phyloP scores from a whole-genome alignment of 1,140 invertebrate species.

The Drosophila suzukii region DNA sequence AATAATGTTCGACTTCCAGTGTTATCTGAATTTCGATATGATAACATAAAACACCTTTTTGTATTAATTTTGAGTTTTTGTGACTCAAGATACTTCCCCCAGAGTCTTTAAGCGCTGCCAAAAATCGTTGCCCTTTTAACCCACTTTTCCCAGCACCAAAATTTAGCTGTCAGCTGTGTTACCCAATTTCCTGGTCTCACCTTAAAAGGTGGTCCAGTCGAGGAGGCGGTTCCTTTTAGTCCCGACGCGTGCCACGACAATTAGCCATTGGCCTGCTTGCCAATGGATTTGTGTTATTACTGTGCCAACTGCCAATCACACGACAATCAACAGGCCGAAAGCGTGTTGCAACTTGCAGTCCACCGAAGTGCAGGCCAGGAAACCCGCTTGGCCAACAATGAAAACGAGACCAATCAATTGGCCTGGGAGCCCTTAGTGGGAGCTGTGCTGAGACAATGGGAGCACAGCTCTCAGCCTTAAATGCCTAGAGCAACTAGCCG shows the following conservation, averaged over 20 bases:
- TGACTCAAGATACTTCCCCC: neutral
- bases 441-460: constrained; percentile 51
- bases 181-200: constrained; percentile 36
- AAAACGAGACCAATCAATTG: constrained; percentile 70
- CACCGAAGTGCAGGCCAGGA: constrained; percentile 10
- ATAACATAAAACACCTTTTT: too few relatives aligned
- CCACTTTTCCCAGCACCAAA: constrained; percentile 43
- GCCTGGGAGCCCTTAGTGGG: constrained; percentile 49
- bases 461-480: constrained; percentile 44
- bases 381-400: constrained; percentile 55
- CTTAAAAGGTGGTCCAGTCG: constrained; percentile 10
- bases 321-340: constrained; percentile 56
- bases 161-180: constrained; percentile 41
- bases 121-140: constrained; percentile 59
- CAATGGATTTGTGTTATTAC: constrained; percentile 17
- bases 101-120: neutral
- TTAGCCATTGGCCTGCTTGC: constrained; percentile 38
- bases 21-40: too few relatives aligned
- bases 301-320: constrained; percentile 68
- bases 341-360: constrained; percentile 52
- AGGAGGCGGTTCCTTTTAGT: constrained; percentile 21
- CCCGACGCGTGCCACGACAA: constrained; percentile 65
- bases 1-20: too few relatives aligned
- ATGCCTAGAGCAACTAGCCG: constrained; percentile 13
- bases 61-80: neutral